Conservation (phyloP, 2,113 vertebrate species). For the Rhinolophus ferrumequinum region DNA sequence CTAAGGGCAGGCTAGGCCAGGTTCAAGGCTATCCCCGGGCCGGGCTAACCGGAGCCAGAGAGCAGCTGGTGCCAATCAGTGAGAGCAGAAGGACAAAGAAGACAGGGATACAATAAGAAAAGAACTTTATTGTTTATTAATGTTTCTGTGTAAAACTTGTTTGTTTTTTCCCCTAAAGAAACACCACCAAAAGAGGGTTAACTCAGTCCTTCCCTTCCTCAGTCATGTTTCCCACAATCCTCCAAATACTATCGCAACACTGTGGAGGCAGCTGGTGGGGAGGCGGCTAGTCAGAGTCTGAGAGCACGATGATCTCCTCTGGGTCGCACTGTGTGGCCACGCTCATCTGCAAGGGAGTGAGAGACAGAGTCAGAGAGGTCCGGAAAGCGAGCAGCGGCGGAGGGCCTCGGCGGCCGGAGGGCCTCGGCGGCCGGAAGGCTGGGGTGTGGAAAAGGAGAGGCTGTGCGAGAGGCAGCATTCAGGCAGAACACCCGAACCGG, state of each 20-base stretch:
- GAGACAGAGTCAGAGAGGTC: conserved; percentile 39
- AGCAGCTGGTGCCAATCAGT: not conserved
- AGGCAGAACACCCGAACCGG: not conserved
- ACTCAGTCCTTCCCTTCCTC: conserved; percentile 5
- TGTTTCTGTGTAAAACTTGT: conserved; percentile 73
- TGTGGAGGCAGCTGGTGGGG: not conserved
- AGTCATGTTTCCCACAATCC: not conserved
- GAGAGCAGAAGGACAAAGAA: not conserved
- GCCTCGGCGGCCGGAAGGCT: no score
- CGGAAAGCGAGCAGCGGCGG: not conserved
- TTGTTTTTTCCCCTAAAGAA: conserved; percentile 56
- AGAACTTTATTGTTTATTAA: conserved; percentile 77
- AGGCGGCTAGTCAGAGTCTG: conserved; percentile 88
- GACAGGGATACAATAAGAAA: conserved; percentile 67
- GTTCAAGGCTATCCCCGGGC: not conserved
- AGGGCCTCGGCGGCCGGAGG: no score
- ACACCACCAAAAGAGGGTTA: conserved; percentile 55
- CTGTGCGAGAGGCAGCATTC: not conserved
- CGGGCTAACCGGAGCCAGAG: not conserved
- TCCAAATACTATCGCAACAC: not conserved
- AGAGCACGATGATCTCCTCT: conserved; percentile 92
- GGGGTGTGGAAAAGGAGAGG: not conserved
- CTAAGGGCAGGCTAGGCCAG: not conserved
- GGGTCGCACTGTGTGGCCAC: conserved; percentile 94
- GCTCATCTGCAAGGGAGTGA: conserved; percentile 85